Evolutionary conservation across 2,113 vertebrate species (phyloP).

Genomic region (Stigmatopora argus): DNA sequence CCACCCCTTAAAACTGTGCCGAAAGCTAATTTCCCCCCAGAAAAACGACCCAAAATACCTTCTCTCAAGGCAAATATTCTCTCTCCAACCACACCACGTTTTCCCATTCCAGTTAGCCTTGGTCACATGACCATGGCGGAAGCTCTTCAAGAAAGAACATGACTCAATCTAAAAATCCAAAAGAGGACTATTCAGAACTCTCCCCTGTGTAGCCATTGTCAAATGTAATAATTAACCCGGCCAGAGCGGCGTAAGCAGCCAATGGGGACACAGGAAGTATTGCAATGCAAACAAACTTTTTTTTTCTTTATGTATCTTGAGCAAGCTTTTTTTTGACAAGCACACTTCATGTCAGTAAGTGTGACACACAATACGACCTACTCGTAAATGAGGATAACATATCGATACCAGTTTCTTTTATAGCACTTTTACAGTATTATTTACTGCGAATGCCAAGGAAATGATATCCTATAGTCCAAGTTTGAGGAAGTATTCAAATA

Average conservation of each 20-base stretch:
- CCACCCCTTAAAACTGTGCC: neutral
- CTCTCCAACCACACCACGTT: neutral
- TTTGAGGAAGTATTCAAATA: neutral
- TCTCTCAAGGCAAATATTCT: neutral
- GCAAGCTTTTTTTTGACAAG: conserved; percentile 20
- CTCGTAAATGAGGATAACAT: neutral
- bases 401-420: neutral
- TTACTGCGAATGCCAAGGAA: neutral
- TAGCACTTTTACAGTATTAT: neutral
- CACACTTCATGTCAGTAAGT: conserved; percentile 1
- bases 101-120: conserved; percentile 19
- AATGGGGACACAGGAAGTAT: conserved; percentile 29
- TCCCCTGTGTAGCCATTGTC: conserved; percentile 15
- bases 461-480: neutral
- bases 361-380: neutral
- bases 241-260: conserved; percentile 19
- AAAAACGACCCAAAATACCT: conserved; percentile 5
- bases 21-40: conserved; percentile 15
- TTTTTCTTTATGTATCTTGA: conserved; percentile 34
- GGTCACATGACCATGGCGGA: conserved; percentile 48
- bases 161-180: conserved; percentile 26
- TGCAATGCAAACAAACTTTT: conserved; percentile 31
- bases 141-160: conserved; percentile 26
- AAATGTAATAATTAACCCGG: conserved; percentile 68
- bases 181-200: conserved; percentile 38